These are phyloP conservation scores for Antheraea pernyi DNA, from an alignment of 1,140 invertebrate genomes.

Conservation along the genomic window DNA sequence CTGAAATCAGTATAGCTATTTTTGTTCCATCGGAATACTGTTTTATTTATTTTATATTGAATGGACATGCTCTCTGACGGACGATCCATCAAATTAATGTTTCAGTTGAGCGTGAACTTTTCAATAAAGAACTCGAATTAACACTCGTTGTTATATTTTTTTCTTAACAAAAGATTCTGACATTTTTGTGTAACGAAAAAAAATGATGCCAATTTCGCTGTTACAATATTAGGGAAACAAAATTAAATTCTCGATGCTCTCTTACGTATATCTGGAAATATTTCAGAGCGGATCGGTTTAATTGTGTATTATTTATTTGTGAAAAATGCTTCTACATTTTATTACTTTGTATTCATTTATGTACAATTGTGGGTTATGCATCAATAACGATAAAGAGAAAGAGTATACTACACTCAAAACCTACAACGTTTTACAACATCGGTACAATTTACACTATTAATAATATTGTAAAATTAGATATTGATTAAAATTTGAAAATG, in stretches of 20 bases:
- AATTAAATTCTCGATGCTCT: background rate
- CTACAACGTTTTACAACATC: too few relatives aligned
- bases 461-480: too few relatives aligned
- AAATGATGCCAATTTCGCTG: background rate
- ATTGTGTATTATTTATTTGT: too few relatives aligned
- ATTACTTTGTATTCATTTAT: too few relatives aligned
- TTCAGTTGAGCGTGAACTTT: background rate
- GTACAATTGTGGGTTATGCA: too few relatives aligned
- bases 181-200: background rate
- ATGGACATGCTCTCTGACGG: background rate
- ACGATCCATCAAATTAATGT: conserved; percentile 3
- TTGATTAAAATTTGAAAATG: too few relatives aligned
- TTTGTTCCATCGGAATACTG: background rate
- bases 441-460: too few relatives aligned
- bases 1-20: background rate
- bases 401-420: too few relatives aligned
- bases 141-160: background rate
- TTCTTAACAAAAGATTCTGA: background rate
- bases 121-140: background rate
- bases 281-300: background rate
- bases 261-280: background rate
- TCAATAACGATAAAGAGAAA: too few relatives aligned
- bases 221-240: background rate
- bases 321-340: too few relatives aligned
- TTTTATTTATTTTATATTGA: conserved; percentile 4